Evolutionary conservation across 1,140 invertebrate genomes (phyloP), one percentile per base, ranked within the genome.

Genomic region (Pomacea maculata): DNA sequence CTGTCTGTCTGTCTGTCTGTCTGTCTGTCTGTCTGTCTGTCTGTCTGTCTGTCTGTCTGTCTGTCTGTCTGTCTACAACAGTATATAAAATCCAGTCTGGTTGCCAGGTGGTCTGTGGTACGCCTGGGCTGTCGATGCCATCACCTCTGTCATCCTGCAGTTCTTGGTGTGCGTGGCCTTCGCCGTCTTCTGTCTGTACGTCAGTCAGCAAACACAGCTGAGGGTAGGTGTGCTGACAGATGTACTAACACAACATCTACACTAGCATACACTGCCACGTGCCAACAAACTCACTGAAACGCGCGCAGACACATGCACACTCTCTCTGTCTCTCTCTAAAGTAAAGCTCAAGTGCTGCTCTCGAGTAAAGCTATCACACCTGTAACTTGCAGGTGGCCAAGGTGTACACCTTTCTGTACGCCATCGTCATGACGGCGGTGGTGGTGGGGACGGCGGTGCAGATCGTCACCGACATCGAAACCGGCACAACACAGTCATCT

Each of bases 341-440:
- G 25, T 25, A 25, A 25, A 25, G 34, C 34, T 1, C 2, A 6
- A 45, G 3, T 0, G 34, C 34, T 45, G 34, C 34, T 45, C 34
- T 45, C 3, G n/a, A 65, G 3, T 19, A 65, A 17, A 19, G 64
- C 0, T 65, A 4, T 65, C 17, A 65, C n/a, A n/a, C 67, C 12
- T 25, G 67, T n/a, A 15, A 11, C 29, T 70, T 14, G 0, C 80
- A 89, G 88, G 79, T 83, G 54, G 87, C 86, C 5, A 88, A 89
- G 71, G 29, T 89, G 3, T 80, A 88, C n/a, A 90, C 89, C 0
- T 88, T 89, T 73, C 12, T 87, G 1, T 90, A 88, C 75, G 86
- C 88, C 6, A 68, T 90, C 12, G 72, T 89, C 0, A 91, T 91
- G 90, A 86, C 85, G 71, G 88, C 87, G 1, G 90, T 89, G 5